phyloP scores from a whole-genome alignment of 2,113 vertebrate genomes.

The Cyphomyrus discorhynchus region DNA sequence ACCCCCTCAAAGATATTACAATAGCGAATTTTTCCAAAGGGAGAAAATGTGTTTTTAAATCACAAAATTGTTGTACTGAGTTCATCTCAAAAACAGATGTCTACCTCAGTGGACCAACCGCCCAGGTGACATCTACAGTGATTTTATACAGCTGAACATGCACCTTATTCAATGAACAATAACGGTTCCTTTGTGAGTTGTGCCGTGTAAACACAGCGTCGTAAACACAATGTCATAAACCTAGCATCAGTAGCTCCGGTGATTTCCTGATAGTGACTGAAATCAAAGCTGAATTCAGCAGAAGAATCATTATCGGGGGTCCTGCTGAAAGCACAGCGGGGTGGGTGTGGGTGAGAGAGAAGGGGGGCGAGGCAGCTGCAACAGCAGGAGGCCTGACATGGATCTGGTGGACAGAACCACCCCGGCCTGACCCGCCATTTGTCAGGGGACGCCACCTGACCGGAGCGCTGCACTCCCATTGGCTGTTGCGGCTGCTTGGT shows the following conservation, averaged over 20 bases:
- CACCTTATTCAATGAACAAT: neutral
- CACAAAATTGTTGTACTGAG: neutral
- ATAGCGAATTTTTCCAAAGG: neutral
- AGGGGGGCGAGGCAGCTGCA: neutral
- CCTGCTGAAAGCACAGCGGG: conserved; percentile 18
- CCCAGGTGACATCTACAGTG: neutral
- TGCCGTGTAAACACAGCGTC: neutral
- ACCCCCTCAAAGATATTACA: neutral
- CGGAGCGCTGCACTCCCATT: conserved; percentile 10
- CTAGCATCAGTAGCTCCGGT: neutral
- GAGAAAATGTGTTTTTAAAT: neutral
- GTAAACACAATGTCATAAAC: neutral
- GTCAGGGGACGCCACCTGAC: conserved; percentile 45
- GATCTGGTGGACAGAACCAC: conserved; percentile 63
- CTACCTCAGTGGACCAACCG: no score
- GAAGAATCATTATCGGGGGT: conserved; percentile 22
- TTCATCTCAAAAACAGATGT: neutral
- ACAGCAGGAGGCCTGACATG: conserved; percentile 53
- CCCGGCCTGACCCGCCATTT: conserved; percentile 59
- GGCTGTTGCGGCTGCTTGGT: neutral
- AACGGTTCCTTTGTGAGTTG: neutral
- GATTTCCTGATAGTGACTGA: conserved; percentile 4
- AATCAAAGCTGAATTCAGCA: conserved; percentile 1
- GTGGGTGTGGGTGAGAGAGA: neutral
- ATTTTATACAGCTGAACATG: neutral